Percentiles rank a stretch among this genome's conserved stretches.
Evolutionary conservation across 2,113 vertebrate genomes (phyloP).

Genomic region (Heterotilapia buettikoferi): DNA sequence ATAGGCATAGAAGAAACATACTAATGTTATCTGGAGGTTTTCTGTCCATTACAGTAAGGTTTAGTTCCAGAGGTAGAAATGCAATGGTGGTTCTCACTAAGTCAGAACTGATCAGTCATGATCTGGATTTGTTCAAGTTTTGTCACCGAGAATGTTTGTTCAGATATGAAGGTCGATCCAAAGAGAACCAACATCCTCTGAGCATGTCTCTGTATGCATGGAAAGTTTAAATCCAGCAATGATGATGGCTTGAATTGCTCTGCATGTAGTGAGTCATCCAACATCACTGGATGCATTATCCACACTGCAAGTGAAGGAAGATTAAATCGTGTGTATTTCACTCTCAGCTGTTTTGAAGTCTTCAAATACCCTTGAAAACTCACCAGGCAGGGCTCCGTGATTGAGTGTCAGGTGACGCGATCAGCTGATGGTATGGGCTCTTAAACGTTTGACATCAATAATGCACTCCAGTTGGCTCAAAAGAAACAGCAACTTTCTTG

Average conservation of each 20-base stretch:
- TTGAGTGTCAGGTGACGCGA: not conserved
- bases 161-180: not conserved
- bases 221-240: not conserved
- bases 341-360: not conserved
- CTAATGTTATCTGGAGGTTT: not conserved
- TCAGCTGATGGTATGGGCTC: not conserved
- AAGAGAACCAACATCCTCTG: not conserved
- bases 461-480: not conserved
- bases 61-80: not conserved
- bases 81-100: not conserved
- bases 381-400: not conserved
- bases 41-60: accelerated
- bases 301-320: not conserved
- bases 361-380: not conserved
- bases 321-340: constrained; percentile 26
- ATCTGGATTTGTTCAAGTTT: no score
- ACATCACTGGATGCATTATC: not conserved
- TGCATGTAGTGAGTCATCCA: not conserved
- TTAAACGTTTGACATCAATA: not conserved
- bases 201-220: not conserved
- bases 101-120: no score
- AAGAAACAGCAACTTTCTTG: not conserved
- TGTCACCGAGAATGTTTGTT: not conserved
- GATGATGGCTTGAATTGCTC: not conserved
- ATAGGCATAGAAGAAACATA: not conserved